Conservation (phyloP, 1,140 invertebrate species). For the Leguminivora glycinivorella region DNA sequence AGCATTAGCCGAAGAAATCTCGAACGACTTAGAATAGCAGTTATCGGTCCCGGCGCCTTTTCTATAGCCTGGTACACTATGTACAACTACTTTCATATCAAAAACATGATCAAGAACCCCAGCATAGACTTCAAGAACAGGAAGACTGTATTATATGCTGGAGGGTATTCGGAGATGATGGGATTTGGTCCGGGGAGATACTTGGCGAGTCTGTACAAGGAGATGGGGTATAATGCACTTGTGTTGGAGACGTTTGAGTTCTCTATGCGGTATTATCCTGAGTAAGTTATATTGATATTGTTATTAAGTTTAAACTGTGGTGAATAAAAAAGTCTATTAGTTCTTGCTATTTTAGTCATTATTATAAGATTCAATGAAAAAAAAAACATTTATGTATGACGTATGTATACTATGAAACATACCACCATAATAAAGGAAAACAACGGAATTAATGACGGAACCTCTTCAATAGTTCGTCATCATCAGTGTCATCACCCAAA, state of each 20-base stretch:
- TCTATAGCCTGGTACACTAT: background rate
- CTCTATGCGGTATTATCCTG: conserved; percentile 51
- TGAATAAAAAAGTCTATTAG: too few relatives aligned
- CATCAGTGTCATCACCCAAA: too few relatives aligned
- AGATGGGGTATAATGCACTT: conserved; percentile 53
- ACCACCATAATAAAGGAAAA: too few relatives aligned
- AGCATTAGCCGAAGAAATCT: background rate
- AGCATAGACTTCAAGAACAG: conserved; percentile 47
- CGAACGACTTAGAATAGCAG: background rate
- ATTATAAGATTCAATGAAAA: too few relatives aligned
- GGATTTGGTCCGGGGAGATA: background rate
- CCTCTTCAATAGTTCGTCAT: too few relatives aligned
- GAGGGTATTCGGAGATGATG: conserved; percentile 20
- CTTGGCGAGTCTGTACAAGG: conserved; percentile 41
- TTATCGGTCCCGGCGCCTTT: background rate
- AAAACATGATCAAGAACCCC: conserved; percentile 49
- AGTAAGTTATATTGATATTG: conserved; percentile 44
- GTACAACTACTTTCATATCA: conserved; percentile 61
- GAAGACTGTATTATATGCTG: conserved; percentile 53
- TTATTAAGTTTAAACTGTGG: too few relatives aligned
- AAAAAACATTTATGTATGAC: too few relatives aligned
- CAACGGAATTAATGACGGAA: too few relatives aligned
- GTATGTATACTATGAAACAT: too few relatives aligned
- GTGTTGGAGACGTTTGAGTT: conserved; percentile 54
- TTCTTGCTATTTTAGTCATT: too few relatives aligned